Evolutionary conservation across 2,797 vertebrate genomes (phyloP).

Genomic region (Crenichthys baileyi): DNA sequence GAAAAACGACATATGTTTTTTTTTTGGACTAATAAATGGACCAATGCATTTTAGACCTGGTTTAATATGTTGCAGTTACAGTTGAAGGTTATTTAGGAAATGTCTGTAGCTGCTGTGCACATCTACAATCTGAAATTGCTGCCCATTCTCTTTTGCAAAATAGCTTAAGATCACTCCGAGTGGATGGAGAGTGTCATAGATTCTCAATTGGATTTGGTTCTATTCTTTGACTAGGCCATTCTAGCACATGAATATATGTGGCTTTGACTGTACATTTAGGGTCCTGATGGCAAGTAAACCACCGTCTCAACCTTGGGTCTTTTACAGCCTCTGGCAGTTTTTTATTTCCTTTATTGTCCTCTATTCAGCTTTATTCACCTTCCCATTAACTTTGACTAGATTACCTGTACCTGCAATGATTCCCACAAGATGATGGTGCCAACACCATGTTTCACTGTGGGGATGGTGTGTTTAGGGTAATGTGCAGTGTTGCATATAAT

Average conservation of each 20-base stretch:
- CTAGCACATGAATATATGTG: background rate
- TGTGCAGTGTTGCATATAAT: too few relatives aligned
- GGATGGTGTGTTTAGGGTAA: background rate
- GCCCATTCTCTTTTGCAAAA: background rate
- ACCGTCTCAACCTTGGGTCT: background rate
- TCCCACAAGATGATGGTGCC: background rate
- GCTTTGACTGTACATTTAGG: background rate
- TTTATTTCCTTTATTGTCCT: background rate
- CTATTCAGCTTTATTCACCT: background rate
- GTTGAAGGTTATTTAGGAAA: too few relatives aligned
- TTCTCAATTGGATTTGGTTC: background rate
- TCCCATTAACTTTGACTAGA: background rate
- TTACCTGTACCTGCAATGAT: background rate
- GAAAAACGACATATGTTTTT: background rate
- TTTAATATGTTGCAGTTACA: too few relatives aligned
- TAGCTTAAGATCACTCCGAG: background rate
- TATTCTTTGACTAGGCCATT: background rate
- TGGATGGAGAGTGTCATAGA: background rate
- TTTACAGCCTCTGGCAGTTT: background rate
- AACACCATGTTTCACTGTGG: background rate
- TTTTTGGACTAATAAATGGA: too few relatives aligned
- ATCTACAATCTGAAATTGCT: background rate
- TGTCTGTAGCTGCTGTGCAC: background rate
- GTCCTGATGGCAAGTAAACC: background rate
- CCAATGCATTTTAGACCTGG: too few relatives aligned